Base-by-base conservation (phyloP, 1,140 invertebrate species). In the Wasmannia auropunctata region DNA sequence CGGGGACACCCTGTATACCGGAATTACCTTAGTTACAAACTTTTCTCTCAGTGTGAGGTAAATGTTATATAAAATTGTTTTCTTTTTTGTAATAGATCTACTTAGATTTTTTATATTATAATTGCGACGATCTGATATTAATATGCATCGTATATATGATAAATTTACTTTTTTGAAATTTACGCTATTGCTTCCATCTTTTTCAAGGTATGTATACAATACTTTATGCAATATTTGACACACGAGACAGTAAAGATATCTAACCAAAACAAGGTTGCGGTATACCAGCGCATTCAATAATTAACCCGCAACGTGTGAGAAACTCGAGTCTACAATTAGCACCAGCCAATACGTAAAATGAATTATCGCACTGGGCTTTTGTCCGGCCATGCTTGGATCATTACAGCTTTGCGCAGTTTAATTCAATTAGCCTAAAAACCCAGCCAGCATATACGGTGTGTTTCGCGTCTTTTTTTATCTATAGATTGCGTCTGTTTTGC, bases 321-420 rank as follows among this genome's bases (percentile, higher is more conserved):
- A 90, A 91, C 85, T 87, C 81, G 72, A 67, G 80, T 87, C 74
- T 86, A 90, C 91, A 93, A 92, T 93, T 92, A 92, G 91, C 80
- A 76, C 63, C 58, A 83, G 77, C 74, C 91, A 80, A 90, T 92
- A 88, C 90, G 90, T 91, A 92, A 93, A 93, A 92, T 91, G 92
- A 93, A 91, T 92, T 92, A 93, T 91, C 85, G 90, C 77, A 58
- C 86, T 65, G 87, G 87, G 88, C 90, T 88, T 91, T 91, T 77
- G 79, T 76, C 72, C 37, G 34, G 49, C 37, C 28, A 70, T 74
- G 80, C 58, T 60, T 86, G 70, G 60, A 74, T 90, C 84, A 83
- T 88, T 90, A 91, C 86, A 85, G 60, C 70, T 74, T 74, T 58
- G n/a, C 54, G 79, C 37, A 28, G 70, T 86, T 87, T 40, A 51